These are phyloP conservation scores for Trogon surrucura DNA, from an alignment of 2,113 vertebrate species.

Conservation along the genomic window DNA sequence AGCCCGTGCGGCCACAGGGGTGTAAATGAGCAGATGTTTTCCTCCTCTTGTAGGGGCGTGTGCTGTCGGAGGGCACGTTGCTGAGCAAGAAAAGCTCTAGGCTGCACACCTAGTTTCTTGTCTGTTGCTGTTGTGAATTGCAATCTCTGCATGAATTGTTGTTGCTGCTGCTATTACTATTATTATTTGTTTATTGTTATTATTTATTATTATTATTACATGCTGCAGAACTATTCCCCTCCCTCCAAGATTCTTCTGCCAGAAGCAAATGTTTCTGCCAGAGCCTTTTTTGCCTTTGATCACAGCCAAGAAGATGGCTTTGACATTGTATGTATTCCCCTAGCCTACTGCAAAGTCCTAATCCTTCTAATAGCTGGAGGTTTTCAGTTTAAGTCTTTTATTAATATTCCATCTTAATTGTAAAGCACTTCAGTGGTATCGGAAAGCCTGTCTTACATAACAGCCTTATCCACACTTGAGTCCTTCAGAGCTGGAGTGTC, in stretches of 20 bases:
- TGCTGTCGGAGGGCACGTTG: neutral
- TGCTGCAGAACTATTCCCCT: neutral
- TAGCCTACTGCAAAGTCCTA: slow-evolving; percentile 19
- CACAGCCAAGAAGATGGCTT: slow-evolving; percentile 11
- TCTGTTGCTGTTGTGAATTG: neutral
- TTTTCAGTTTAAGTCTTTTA: slow-evolving; percentile 59
- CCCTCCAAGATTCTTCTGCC: neutral
- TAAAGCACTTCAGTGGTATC: slow-evolving; percentile 55
- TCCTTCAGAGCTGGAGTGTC: slow-evolving; percentile 41
- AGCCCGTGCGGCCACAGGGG: neutral
- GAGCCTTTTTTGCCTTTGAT: slow-evolving; percentile 38
- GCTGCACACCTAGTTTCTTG: neutral
- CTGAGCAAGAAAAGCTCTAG: neutral
- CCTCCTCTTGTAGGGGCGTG: neutral
- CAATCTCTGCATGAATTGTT: neutral
- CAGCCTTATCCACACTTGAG: slow-evolving; percentile 51
- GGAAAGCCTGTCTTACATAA: slow-evolving; percentile 62
- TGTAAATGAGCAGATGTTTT: neutral
- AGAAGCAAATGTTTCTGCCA: neutral
- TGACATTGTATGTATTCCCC: slow-evolving; percentile 12
- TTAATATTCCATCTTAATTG: slow-evolving; percentile 72
- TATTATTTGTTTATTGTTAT: neutral
- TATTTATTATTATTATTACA: neutral
- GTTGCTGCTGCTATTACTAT: neutral
- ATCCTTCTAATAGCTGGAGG: slow-evolving; percentile 68